Conservation (phyloP, 53 echinoderm and acorn worm species). For the Glandiceps talaboti region DNA sequence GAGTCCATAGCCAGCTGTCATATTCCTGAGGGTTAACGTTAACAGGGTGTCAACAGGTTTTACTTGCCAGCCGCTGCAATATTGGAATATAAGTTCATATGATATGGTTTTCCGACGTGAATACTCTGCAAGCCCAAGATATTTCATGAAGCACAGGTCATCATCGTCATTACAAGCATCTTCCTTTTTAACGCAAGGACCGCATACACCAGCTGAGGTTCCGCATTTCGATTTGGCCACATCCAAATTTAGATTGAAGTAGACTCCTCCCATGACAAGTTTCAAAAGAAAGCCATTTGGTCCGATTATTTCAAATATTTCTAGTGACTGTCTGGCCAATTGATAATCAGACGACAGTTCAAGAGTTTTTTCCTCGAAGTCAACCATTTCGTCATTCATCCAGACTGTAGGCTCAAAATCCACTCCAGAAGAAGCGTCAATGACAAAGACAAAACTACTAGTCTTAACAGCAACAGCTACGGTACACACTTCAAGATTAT, state of each 20-base stretch:
- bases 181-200: slow-evolving; percentile 44
- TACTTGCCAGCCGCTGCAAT: slow-evolving; percentile 2
- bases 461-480: slow-evolving; percentile 44
- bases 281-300: slow-evolving; percentile 35
- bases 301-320: slow-evolving; percentile 45
- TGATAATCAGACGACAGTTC: background rate
- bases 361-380: background rate
- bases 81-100: slow-evolving; percentile 33
- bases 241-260: slow-evolving; percentile 50
- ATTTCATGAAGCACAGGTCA: slow-evolving; percentile 41
- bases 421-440: slow-evolving; percentile 39
- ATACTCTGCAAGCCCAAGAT: slow-evolving; percentile 46
- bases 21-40: slow-evolving; percentile 13
- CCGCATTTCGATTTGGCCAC: slow-evolving; percentile 21
- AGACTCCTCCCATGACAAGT: slow-evolving; percentile 38
- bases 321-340: background rate
- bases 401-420: slow-evolving; percentile 34
- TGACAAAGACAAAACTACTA: slow-evolving; percentile 18
- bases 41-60: slow-evolving; percentile 14
- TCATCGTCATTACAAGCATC: slow-evolving; percentile 23
- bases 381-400: slow-evolving; percentile 23
- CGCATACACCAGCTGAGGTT: slow-evolving; percentile 47
- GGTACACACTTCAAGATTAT: slow-evolving; percentile 42
- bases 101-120: slow-evolving; percentile 32
- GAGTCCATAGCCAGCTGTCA: slow-evolving; percentile 54